phyloP scores from a whole-genome alignment of 2,797 vertebrate genomes.

The Gymnothorax reevesii region DNA sequence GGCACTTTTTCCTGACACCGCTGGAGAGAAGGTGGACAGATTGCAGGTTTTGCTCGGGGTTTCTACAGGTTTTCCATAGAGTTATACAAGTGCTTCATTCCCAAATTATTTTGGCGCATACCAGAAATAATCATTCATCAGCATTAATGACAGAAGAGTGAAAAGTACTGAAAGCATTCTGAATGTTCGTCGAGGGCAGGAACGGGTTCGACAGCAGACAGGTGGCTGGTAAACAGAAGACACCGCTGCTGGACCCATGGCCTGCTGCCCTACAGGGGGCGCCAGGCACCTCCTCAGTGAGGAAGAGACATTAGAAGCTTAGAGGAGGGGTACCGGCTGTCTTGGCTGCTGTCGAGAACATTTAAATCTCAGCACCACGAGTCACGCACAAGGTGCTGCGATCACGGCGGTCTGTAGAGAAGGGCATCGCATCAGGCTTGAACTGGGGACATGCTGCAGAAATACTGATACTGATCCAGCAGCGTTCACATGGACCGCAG shows the following conservation, averaged over 20 bases:
- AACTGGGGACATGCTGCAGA: too few relatives aligned
- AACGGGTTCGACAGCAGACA: conserved; percentile 51
- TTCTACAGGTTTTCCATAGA: neutral
- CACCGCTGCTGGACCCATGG: neutral
- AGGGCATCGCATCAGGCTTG: too few relatives aligned
- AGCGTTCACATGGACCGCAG: too few relatives aligned
- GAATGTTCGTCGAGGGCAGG: conserved; percentile 48
- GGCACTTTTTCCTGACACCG: neutral
- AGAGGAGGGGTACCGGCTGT: conserved; percentile 26
- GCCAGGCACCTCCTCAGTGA: conserved; percentile 2
- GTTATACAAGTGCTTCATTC: neutral
- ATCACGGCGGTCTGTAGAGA: too few relatives aligned
- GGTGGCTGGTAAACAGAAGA: conserved; percentile 26
- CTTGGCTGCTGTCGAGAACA: conserved; percentile 36
- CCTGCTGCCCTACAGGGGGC: neutral
- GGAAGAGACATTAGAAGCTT: neutral
- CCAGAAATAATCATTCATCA: conserved; percentile 44
- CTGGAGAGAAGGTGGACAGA: neutral
- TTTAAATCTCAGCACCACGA: conserved; percentile 22
- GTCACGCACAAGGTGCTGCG: neutral
- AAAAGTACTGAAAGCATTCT: conserved; percentile 44
- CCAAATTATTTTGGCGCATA: neutral
- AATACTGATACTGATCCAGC: too few relatives aligned
- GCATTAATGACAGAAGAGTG: conserved; percentile 48
- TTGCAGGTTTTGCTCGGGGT: neutral